These are phyloP conservation scores for Xiphorhynchus elegans DNA, from an alignment of 2,113 vertebrate species.

Conservation along the genomic window DNA sequence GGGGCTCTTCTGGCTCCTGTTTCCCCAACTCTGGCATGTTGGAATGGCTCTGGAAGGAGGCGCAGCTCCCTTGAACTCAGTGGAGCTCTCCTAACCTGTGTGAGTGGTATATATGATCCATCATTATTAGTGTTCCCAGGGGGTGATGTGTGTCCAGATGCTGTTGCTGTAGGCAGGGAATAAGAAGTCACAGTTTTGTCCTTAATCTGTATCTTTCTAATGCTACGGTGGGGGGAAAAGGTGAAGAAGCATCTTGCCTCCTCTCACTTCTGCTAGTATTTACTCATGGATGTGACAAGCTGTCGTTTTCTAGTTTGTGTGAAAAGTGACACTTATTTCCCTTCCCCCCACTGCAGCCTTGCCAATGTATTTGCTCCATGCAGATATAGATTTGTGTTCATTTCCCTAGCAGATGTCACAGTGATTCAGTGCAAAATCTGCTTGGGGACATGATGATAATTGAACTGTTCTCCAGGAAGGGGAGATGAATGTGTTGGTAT, in stretches of 20 bases:
- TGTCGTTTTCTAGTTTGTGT: constrained; percentile 33
- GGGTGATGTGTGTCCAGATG: not conserved
- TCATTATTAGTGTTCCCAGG: not conserved
- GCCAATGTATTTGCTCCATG: not conserved
- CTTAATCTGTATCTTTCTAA: not conserved
- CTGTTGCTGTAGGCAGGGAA: not conserved
- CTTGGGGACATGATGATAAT: constrained; percentile 2
- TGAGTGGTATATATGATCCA: not conserved
- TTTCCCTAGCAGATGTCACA: constrained; percentile 46
- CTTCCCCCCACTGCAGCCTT: not conserved
- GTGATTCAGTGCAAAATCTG: constrained; percentile 24
- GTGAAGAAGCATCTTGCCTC: not conserved
- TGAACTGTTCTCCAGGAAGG: not conserved
- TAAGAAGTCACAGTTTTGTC: not conserved
- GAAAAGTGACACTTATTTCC: constrained; percentile 11
- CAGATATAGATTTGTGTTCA: constrained; percentile 21
- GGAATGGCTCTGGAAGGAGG: not conserved
- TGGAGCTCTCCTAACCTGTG: not conserved
- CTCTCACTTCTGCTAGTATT: not conserved
- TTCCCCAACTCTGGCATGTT: not conserved
- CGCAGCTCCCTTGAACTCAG: not conserved
- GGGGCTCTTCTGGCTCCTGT: no score
- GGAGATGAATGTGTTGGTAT: not conserved
- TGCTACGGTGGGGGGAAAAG: not conserved
- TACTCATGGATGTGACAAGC: not conserved